These are phyloP conservation scores for Megaleporinus macrocephalus DNA, from an alignment of 2,113 vertebrate genomes.

Conservation along the genomic window DNA sequence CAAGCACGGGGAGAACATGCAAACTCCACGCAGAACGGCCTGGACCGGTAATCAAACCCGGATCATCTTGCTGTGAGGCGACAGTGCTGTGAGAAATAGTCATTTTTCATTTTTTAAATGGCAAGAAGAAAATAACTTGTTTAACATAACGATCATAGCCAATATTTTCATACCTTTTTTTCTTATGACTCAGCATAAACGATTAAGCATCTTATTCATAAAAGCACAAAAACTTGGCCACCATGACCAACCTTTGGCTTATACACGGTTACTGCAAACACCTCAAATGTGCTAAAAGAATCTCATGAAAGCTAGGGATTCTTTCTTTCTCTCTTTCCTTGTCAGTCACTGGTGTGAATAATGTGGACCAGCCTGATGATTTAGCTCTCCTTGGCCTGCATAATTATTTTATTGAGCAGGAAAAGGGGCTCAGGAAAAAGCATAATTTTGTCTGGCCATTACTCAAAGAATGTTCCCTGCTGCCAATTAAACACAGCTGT, in stretches of 20 bases:
- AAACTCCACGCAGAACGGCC: too few species aligned
- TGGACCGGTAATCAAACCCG: too few species aligned
- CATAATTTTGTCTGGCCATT: conserved; percentile 31
- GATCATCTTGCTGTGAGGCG: too few species aligned
- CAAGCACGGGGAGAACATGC: too few species aligned
- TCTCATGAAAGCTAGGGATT: not conserved
- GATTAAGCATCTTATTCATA: not conserved
- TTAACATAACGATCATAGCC: too few species aligned
- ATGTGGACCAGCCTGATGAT: conserved; percentile 11
- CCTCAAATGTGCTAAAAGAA: not conserved
- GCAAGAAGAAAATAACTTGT: too few species aligned
- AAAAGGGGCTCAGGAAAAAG: conserved; percentile 24
- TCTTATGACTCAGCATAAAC: not conserved
- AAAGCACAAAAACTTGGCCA: not conserved
- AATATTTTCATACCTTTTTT: too few species aligned
- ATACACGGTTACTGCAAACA: not conserved
- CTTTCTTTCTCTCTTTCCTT: not conserved
- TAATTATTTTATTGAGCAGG: conserved; percentile 22
- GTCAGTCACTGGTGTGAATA: not conserved
- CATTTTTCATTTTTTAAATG: too few species aligned
- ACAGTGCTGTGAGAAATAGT: too few species aligned
- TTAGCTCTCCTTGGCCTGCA: conserved; percentile 32
- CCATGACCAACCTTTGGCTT: not conserved
- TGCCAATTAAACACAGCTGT: conserved; percentile 51
- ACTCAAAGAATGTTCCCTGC: conserved; percentile 32